A percentile compares a stretch with the other conserved stretches of the same genome.
Evolutionary conservation across 2,113 vertebrate genomes (phyloP).

Genomic region (Myotis davidii): DNA sequence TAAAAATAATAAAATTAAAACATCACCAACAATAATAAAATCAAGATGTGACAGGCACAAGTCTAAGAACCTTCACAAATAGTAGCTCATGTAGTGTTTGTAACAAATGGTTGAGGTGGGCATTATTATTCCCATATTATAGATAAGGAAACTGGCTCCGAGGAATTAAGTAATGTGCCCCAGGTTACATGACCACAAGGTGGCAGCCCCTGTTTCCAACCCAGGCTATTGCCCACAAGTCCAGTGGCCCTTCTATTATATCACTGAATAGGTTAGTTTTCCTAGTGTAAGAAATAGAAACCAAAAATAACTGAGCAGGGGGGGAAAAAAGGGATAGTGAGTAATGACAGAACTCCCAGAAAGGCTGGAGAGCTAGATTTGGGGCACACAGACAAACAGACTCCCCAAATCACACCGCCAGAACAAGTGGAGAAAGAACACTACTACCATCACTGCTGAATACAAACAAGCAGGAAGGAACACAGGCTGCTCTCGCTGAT

Average conservation of each 20-base stretch:
- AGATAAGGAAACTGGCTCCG: not conserved
- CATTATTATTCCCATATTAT: not conserved
- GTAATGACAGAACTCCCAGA: not conserved
- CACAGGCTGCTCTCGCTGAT: rapidly evolving
- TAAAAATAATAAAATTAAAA: not conserved
- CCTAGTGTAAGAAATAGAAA: not conserved
- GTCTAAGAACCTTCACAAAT: not conserved
- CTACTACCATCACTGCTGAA: not conserved
- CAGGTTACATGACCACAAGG: not conserved
- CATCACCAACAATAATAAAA: slow-evolving; percentile 18
- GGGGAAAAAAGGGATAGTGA: not conserved
- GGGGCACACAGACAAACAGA: not conserved
- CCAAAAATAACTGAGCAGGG: not conserved
- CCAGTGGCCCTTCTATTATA: not conserved
- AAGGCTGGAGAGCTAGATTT: not conserved
- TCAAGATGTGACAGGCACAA: not conserved
- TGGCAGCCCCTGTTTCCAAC: not conserved
- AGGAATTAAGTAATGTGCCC: not conserved
- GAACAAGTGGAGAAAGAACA: not conserved
- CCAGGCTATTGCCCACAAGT: not conserved
- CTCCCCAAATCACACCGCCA: not conserved
- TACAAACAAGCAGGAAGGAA: not conserved
- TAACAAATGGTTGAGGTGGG: not conserved
- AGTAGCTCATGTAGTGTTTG: not conserved
- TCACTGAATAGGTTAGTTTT: not conserved